Conservation (phyloP, 2,797 vertebrate species). For the Leptodactylus fallax region DNA sequence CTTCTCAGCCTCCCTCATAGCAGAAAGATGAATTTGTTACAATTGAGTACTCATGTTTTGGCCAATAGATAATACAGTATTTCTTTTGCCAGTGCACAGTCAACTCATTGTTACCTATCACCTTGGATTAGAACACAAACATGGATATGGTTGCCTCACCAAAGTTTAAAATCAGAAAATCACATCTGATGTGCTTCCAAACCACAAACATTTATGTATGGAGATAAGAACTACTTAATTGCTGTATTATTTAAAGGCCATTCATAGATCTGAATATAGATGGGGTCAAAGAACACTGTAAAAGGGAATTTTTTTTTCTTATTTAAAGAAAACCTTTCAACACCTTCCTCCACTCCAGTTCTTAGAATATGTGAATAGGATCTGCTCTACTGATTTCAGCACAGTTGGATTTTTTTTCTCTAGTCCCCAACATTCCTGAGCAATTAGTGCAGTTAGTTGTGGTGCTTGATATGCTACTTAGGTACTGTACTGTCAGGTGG, state of each 20-base stretch:
- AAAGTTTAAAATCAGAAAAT: conserved; percentile 3
- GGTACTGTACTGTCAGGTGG: too few relatives aligned
- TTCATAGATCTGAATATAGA: not conserved
- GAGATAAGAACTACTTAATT: conserved; percentile 20
- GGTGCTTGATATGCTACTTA: too few relatives aligned
- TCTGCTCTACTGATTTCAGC: too few relatives aligned
- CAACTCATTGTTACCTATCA: conserved; percentile 35
- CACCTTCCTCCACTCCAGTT: too few relatives aligned
- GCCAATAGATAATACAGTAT: conserved; percentile 22
- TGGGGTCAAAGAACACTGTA: not conserved
- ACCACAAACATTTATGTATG: conserved; percentile 3
- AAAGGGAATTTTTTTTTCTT: too few relatives aligned
- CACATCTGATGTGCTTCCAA: conserved; percentile 37
- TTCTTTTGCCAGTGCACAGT: conserved; percentile 7
- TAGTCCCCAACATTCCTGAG: too few relatives aligned
- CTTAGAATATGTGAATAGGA: too few relatives aligned
- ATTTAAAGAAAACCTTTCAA: too few relatives aligned
- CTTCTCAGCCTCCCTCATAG: not conserved
- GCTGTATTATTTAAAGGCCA: conserved; percentile 1
- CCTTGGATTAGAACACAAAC: conserved; percentile 32
- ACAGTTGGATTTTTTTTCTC: too few relatives aligned
- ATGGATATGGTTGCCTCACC: conserved; percentile 27
- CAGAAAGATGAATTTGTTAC: not conserved
- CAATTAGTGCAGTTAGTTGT: too few relatives aligned
- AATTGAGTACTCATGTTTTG: conserved; percentile 6